Evolutionary conservation across 2,888 invertebrate species (phyloP), one percentile per base, ranked within the genome.

Genomic region (Hyppa rectilinea): DNA sequence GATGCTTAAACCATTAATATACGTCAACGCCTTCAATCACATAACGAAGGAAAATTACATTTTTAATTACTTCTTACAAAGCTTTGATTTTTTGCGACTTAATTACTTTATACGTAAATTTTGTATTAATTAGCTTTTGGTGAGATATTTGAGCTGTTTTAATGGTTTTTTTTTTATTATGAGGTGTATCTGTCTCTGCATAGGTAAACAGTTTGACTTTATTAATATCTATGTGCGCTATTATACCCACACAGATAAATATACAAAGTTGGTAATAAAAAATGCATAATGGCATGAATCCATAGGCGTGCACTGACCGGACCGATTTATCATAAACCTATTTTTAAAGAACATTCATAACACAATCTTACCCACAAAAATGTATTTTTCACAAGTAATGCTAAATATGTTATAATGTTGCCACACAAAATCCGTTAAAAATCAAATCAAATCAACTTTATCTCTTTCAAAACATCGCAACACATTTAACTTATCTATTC

Each of bases 1-100:
- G 58, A 61, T 64, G 72, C 29, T 73, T 23, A 36, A 84, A 75
- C 64, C 70, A 75, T 82, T 79, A 71, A 71, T 71, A 66, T 29
- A 53, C 63, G 64, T 67, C 71, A n/a, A 3, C 62, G 47, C 68
- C 29, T 71, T 71, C 62, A 75, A 71, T 83, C 76, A 80, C 17
- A 59, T 29, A 31, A 36, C 47, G 47, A 49, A 45, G 23, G 56
- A 26, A 52, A 64, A 78, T 82, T 61, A 58, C 4, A 63, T 47
- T 76, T 79, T 72, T 78, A 64, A 79, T 67, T 65, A 66, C 12
- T 10, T 60, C 45, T 62, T 47, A 14, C 17, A 59, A 65, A 59
- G 40, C 53, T 80, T 64, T 80, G 63, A 64, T 63, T 63, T 64
- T 78, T 38, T n/a, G 12, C 4, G 36, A 47, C 38, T 49, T 71